phyloP scores from a whole-genome alignment of 2,888 invertebrate genomes.

The Meloe dianella region DNA sequence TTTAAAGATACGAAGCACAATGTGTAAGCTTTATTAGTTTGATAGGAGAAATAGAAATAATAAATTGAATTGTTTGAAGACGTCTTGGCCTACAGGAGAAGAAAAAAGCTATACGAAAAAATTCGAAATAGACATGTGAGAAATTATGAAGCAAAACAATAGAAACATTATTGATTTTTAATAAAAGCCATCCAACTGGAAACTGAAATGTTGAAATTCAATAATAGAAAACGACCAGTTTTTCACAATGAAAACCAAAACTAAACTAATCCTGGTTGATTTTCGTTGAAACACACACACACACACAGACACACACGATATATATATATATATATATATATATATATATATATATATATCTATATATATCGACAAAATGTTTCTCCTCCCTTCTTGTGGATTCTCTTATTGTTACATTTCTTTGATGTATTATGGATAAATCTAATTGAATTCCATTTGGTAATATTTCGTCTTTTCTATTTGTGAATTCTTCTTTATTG shows the following conservation, averaged over 20 bases:
- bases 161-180: constrained; percentile 17
- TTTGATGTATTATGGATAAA: constrained; percentile 7
- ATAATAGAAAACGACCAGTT: constrained; percentile 18
- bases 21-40: background rate
- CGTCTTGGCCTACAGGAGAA: constrained; percentile 1
- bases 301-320: no score
- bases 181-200: constrained; percentile 8
- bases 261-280: background rate
- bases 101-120: background rate
- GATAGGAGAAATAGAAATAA: background rate
- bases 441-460: constrained; percentile 9
- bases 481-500: constrained; percentile 9
- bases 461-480: constrained; percentile 4
- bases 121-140: constrained; percentile 7
- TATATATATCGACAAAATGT: background rate
- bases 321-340: no score
- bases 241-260: constrained; percentile 9
- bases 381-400: background rate
- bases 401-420: background rate
- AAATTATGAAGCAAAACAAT: constrained; percentile 15
- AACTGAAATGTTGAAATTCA: constrained; percentile 17
- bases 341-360: background rate
- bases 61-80: background rate
- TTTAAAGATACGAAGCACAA: background rate
- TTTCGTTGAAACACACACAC: background rate